phyloP scores from a whole-genome alignment of 1,140 invertebrate genomes.

The Atta colombica region DNA sequence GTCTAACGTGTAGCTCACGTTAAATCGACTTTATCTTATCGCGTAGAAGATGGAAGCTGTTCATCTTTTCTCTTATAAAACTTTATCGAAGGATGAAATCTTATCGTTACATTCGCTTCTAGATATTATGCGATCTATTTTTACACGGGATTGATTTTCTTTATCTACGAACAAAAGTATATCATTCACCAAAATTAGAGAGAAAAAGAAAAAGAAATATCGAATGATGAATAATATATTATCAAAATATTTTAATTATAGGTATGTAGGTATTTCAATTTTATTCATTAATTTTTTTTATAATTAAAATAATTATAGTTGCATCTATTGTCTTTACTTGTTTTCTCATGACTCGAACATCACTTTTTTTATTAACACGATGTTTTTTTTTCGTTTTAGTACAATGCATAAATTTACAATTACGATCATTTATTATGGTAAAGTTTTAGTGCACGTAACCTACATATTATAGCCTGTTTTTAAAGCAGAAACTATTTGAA shows the following conservation, averaged over 20 bases:
- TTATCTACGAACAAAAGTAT: not conserved
- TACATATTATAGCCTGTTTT: not conserved
- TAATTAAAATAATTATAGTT: not conserved
- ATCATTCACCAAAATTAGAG: not conserved
- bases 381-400: not conserved
- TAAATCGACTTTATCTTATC: constrained; percentile 50
- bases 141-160: not conserved
- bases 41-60: not conserved
- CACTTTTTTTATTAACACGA: not conserved
- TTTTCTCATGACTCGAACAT: not conserved
- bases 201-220: not conserved
- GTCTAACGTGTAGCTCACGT: not conserved
- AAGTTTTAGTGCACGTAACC: not conserved
- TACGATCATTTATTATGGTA: not conserved
- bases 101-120: not conserved
- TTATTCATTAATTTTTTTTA: not conserved
- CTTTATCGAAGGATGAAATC: constrained; percentile 18
- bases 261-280: not conserved
- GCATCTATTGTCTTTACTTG: not conserved
- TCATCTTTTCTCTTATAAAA: not conserved
- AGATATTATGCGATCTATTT: not conserved
- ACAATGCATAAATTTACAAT: not conserved
- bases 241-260: not conserved
- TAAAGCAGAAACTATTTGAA: not conserved
- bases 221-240: not conserved